Evolutionary conservation across 2,113 vertebrate species (phyloP).

Genomic region (Passer domesticus): DNA sequence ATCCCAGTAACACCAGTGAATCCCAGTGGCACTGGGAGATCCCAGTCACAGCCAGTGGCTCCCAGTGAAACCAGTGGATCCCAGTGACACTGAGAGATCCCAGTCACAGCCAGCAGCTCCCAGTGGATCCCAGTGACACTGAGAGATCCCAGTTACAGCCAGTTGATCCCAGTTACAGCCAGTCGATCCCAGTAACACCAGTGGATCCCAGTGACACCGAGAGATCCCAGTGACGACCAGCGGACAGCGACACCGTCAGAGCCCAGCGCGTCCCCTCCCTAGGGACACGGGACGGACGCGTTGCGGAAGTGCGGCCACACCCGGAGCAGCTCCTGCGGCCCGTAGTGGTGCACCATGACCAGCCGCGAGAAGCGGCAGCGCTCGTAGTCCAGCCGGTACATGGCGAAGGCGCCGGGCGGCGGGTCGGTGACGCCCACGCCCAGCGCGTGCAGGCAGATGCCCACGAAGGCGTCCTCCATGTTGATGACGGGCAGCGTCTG

Average conservation of each 20-base stretch:
- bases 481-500: slow-evolving; percentile 56
- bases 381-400: slow-evolving; percentile 65
- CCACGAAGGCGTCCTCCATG: slow-evolving; percentile 83
- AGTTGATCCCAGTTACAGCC: not conserved
- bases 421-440: slow-evolving; percentile 17
- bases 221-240: fast-evolving
- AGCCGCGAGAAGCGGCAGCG: slow-evolving; percentile 61
- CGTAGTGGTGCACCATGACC: slow-evolving; percentile 67
- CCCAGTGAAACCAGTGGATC: not conserved
- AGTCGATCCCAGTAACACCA: not conserved
- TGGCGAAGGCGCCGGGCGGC: slow-evolving; percentile 66
- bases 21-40: fast-evolving
- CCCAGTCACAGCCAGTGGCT: too few relatives aligned
- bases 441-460: slow-evolving; percentile 74
- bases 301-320: slow-evolving; percentile 73
- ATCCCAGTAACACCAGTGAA: not conserved
- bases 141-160: not conserved
- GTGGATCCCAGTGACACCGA: not conserved
- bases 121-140: not conserved
- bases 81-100: not conserved
- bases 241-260: too few relatives aligned
- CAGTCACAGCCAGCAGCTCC: too few relatives aligned
- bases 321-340: not conserved
- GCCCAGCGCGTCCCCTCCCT: fast-evolving
- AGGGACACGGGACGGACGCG: fast-evolving